A percentile compares a stretch with the other conserved stretches of the same genome.
Evolutionary conservation across 2,797 vertebrate genomes (phyloP).

Genomic region (Cyprinella venusta): DNA sequence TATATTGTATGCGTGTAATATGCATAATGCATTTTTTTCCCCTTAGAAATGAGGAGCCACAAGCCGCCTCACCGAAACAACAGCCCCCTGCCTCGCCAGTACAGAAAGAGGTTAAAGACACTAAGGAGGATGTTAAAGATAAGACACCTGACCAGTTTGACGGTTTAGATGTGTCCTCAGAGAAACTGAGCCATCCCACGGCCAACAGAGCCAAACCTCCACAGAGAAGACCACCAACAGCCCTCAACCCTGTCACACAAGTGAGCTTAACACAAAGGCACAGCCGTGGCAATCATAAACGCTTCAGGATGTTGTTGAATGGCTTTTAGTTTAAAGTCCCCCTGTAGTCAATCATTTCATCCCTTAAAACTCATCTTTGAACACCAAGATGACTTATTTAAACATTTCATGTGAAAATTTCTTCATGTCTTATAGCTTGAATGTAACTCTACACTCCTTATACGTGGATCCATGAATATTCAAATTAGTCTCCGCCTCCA

Average conservation of each 20-base stretch:
- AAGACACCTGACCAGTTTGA: constrained; percentile 71
- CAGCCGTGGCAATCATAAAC: background rate
- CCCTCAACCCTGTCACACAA: background rate
- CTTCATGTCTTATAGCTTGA: too few species aligned
- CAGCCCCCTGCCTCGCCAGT: constrained; percentile 55
- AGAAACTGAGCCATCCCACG: constrained; percentile 82
- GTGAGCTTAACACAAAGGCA: constrained; percentile 53
- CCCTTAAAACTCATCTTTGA: too few species aligned
- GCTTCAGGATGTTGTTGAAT: background rate
- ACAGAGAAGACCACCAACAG: constrained; percentile 79
- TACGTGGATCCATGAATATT: too few species aligned
- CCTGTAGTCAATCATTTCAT: too few species aligned
- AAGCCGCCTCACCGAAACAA: constrained; percentile 60
- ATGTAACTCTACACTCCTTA: too few species aligned
- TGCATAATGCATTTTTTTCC: background rate
- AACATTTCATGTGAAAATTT: too few species aligned
- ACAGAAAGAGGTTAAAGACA: constrained; percentile 61
- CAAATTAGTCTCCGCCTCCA: too few species aligned
- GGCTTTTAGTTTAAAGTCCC: background rate
- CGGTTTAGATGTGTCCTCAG: constrained; percentile 69
- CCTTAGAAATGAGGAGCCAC: constrained; percentile 66
- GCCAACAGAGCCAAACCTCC: constrained; percentile 82
- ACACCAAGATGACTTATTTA: too few species aligned
- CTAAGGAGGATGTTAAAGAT: constrained; percentile 49
- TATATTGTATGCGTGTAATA: background rate